These are phyloP conservation scores for Sinohyriopsis cumingii DNA, from an alignment of 2,888 invertebrate genomes.

Conservation along the genomic window DNA sequence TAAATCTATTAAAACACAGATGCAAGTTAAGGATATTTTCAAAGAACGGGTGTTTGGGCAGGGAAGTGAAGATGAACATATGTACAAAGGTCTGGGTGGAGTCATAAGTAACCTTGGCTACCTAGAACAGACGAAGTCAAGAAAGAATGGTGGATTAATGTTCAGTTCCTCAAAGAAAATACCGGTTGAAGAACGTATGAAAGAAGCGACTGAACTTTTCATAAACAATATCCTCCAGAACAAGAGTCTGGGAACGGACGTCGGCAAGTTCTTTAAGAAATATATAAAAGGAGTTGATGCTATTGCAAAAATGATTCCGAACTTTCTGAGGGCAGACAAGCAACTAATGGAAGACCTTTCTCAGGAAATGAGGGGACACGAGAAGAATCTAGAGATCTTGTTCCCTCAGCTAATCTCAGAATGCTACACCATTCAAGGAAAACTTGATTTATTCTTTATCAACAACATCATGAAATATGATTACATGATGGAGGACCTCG, in stretches of 20 bases:
- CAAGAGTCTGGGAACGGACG: conserved; percentile 33
- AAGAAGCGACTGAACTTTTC: conserved; percentile 42
- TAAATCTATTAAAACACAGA: conserved; percentile 50
- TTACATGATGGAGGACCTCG: conserved; percentile 46
- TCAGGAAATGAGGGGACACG: conserved; percentile 40
- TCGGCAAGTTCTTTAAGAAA: conserved; percentile 52
- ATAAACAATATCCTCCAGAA: conserved; percentile 45
- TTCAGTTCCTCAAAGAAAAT: conserved; percentile 42
- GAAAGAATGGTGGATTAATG: conserved; percentile 23
- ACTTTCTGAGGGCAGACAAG: conserved; percentile 57
- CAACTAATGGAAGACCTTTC: conserved; percentile 48
- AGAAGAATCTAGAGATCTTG: conserved; percentile 39
- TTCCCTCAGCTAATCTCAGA: conserved; percentile 42
- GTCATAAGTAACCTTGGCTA: conserved; percentile 41
- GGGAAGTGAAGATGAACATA: conserved; percentile 27
- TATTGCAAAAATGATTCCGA: conserved; percentile 54
- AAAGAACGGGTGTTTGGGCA: conserved; percentile 34
- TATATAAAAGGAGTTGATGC: conserved; percentile 49
- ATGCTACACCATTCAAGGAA: conserved; percentile 39
- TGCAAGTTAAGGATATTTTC: conserved; percentile 48
- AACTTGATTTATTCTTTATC: conserved; percentile 58
- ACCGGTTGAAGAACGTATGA: conserved; percentile 41
- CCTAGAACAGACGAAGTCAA: conserved; percentile 27
- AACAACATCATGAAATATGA: conserved; percentile 57
- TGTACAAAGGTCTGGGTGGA: conserved; percentile 47